Conservation (phyloP, 2,888 invertebrate species). For the Trichopria drosophilae region DNA sequence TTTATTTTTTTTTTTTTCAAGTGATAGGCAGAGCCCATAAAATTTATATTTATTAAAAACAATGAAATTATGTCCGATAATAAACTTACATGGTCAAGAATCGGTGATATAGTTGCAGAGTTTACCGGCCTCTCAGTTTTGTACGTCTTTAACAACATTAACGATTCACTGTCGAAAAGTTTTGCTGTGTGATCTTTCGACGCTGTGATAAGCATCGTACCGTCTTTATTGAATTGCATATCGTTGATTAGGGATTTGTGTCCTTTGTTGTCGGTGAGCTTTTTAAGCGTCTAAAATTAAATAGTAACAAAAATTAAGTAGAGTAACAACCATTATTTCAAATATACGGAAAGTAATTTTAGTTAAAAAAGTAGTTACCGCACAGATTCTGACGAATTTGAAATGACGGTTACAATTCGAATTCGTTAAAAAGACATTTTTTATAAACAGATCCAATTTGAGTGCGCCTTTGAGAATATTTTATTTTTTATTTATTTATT, state of each 20-base stretch:
- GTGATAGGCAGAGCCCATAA: too few relatives aligned
- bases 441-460: too few relatives aligned
- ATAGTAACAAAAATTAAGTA: not conserved
- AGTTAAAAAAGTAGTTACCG: too few relatives aligned
- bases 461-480: too few relatives aligned
- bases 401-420: too few relatives aligned
- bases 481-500: too few relatives aligned
- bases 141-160: constrained; percentile 90
- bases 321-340: not conserved
- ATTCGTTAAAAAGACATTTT: too few relatives aligned
- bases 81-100: constrained; percentile 80
- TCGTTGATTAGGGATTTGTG: constrained; percentile 91
- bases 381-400: too few relatives aligned
- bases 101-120: constrained; percentile 95
- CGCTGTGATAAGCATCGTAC: constrained; percentile 95
- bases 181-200: constrained; percentile 96
- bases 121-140: constrained; percentile 98
- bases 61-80: constrained; percentile 4
- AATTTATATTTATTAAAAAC: constrained; percentile 9
- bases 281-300: constrained; percentile 74
- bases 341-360: too few relatives aligned
- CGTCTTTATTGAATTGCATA: constrained; percentile 92
- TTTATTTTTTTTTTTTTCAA: not conserved
- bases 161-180: constrained; percentile 85
- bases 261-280: constrained; percentile 75